These are phyloP conservation scores for Gorsachius magnificus DNA, from an alignment of 2,797 vertebrate genomes.

Conservation along the genomic window DNA sequence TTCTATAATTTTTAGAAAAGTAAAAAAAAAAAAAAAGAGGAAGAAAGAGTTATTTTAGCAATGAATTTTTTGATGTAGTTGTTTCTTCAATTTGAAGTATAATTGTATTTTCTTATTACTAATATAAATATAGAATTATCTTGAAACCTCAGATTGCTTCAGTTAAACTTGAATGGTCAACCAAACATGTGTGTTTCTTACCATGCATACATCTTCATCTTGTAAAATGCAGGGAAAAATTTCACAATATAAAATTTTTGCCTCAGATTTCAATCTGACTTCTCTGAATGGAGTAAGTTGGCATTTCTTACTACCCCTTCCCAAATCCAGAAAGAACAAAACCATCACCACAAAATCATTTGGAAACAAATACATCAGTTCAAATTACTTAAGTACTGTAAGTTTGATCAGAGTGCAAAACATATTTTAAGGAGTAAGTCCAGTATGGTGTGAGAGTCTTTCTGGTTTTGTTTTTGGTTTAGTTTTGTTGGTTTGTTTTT, in stretches of 20 bases:
- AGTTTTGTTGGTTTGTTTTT: too few species aligned
- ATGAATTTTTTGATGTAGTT: neutral
- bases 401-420: neutral
- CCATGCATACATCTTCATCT: rapidly evolving
- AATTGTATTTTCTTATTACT: neutral
- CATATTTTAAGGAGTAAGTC: neutral
- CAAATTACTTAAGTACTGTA: neutral
- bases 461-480: too few species aligned
- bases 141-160: neutral
- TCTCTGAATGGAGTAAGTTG: neutral
- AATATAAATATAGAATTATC: neutral
- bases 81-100: neutral
- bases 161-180: neutral
- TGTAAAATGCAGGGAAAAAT: neutral
- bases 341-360: neutral
- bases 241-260: neutral
- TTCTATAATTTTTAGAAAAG: neutral
- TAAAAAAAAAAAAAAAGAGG: neutral
- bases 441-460: rapidly evolving
- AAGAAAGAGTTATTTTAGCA: neutral
- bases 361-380: neutral
- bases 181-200: rapidly evolving
- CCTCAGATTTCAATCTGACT: neutral
- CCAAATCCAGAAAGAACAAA: neutral
- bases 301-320: neutral